Evolutionary conservation across 2,888 invertebrate genomes (phyloP).

Genomic region (Cosmia pyralina): DNA sequence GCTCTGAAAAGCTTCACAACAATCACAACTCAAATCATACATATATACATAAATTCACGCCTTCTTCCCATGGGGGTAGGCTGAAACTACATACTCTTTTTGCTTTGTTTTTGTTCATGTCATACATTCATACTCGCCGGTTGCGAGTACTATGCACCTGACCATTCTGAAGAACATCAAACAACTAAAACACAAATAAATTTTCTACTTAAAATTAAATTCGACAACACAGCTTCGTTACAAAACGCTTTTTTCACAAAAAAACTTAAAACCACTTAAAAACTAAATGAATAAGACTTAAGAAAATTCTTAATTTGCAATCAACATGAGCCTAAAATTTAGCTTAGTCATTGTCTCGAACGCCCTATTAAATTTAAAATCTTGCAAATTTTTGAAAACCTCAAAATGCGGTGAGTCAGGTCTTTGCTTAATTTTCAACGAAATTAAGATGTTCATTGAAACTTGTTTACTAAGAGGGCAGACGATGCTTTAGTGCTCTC

Average conservation of each 20-base stretch:
- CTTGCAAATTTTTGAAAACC: conserved; percentile 43
- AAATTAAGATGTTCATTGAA: conserved; percentile 50
- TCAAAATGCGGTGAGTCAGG: conserved; percentile 41
- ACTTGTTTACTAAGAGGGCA: conserved; percentile 44
- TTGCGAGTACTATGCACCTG: too few relatives aligned
- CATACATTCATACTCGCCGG: too few relatives aligned
- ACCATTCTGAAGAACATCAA: not conserved
- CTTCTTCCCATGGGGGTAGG: too few relatives aligned
- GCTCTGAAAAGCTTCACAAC: not conserved
- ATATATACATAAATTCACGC: too few relatives aligned
- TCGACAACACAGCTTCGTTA: not conserved
- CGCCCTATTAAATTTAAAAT: conserved; percentile 49
- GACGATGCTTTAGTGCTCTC: conserved; percentile 42
- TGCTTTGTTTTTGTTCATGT: too few relatives aligned
- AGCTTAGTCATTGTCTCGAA: conserved; percentile 44
- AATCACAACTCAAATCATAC: not conserved
- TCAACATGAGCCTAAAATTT: conserved; percentile 30
- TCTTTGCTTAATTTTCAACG: conserved; percentile 31
- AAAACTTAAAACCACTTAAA: conserved; percentile 32
- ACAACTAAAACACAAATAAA: too few relatives aligned
- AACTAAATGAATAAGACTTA: conserved; percentile 33
- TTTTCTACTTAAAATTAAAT: conserved; percentile 5
- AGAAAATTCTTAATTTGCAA: conserved; percentile 32
- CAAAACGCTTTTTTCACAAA: conserved; percentile 15
- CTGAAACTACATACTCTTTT: too few relatives aligned